A percentile compares a stretch with the other conserved stretches of the same genome.
Evolutionary conservation across 2,888 invertebrate genomes (phyloP).

Genomic region (Apamea monoglypha): DNA sequence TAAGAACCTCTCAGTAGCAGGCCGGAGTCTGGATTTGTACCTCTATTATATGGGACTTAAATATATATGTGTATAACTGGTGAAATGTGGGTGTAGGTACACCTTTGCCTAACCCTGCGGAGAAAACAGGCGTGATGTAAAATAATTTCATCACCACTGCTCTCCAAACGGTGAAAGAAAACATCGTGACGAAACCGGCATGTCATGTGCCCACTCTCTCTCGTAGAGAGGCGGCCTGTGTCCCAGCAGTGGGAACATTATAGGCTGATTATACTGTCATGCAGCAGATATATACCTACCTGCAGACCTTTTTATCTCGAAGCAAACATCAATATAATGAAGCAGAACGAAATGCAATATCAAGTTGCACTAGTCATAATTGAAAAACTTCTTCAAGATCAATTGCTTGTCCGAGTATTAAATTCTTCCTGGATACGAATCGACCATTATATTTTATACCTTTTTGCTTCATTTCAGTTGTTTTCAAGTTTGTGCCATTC

Average conservation of each 20-base stretch:
- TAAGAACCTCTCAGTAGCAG: no score
- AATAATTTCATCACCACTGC: no score
- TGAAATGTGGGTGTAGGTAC: neutral
- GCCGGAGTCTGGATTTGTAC: no score
- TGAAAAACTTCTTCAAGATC: conserved; percentile 35
- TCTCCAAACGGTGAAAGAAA: no score
- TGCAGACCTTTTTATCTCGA: neutral
- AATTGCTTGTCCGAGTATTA: conserved; percentile 18
- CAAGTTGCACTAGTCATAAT: conserved; percentile 22
- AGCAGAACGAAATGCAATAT: neutral
- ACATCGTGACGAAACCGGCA: no score
- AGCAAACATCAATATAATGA: neutral
- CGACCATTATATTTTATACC: conserved; percentile 13
- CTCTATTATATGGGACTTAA: neutral
- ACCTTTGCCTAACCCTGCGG: no score
- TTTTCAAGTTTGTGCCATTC: conserved; percentile 42
- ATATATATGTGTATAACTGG: neutral
- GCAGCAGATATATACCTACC: neutral
- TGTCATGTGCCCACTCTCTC: no score
- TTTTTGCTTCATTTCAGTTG: conserved; percentile 23
- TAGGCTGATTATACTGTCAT: no score
- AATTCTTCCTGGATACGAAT: conserved; percentile 28
- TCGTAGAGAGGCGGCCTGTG: no score
- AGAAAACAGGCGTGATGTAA: no score
- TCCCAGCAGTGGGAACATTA: no score